Conservation (phyloP, 2,888 invertebrate genomes). For the Iphiclides podalirius region DNA sequence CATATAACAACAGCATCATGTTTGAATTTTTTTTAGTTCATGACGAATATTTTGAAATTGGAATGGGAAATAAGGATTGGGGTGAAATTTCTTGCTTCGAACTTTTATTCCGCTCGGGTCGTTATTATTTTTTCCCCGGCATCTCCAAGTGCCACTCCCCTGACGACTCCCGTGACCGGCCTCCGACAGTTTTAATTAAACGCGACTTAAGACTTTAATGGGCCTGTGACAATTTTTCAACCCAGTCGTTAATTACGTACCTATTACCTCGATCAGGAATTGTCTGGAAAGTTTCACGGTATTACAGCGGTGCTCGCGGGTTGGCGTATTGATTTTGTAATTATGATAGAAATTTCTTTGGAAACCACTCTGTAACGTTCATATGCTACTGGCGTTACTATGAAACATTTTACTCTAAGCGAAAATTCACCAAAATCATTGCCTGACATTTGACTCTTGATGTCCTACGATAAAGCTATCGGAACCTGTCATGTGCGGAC, state of each 20-base stretch:
- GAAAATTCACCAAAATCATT: too few species aligned
- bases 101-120: conserved; percentile 30
- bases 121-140: conserved; percentile 41
- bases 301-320: not conserved
- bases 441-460: too few species aligned
- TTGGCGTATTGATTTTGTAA: not conserved
- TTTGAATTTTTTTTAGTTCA: too few species aligned
- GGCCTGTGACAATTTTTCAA: conserved; percentile 54
- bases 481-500: too few species aligned
- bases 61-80: conserved; percentile 29
- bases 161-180: conserved; percentile 40
- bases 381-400: too few species aligned
- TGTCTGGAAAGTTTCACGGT: conserved; percentile 60
- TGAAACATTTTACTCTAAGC: too few species aligned
- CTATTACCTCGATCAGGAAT: conserved; percentile 48
- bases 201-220: conserved; percentile 63
- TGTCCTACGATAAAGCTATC: too few species aligned
- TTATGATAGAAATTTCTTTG: not conserved
- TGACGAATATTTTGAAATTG: not conserved
- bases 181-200: conserved; percentile 60
- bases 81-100: conserved; percentile 31
- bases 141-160: conserved; percentile 34
- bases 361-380: not conserved
- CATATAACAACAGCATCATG: too few species aligned
- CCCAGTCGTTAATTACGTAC: conserved; percentile 43